Evolutionary conservation across 2,888 invertebrate genomes (phyloP).

Genomic region (Diarsia brunnea): DNA sequence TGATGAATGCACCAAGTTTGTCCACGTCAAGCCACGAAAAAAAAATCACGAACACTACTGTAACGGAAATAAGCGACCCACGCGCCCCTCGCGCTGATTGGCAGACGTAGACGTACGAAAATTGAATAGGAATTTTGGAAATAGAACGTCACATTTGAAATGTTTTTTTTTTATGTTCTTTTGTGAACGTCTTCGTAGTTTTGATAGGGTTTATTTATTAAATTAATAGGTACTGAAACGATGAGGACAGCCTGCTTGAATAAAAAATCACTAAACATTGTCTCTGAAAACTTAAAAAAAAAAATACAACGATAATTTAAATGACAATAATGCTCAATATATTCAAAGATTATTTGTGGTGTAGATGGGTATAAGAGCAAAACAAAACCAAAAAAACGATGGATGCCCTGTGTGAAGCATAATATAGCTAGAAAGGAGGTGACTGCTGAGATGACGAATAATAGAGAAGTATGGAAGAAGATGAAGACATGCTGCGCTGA

Average conservation of each 20-base stretch:
- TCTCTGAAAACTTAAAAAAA: not conserved
- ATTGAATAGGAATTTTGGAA: constrained; percentile 64
- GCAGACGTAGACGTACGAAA: constrained; percentile 75
- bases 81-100: constrained; percentile 83
- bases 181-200: constrained; percentile 1
- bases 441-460: no score
- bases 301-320: not conserved
- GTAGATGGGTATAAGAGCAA: not conserved
- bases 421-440: no score
- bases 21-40: constrained; percentile 84
- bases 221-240: not conserved
- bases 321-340: not conserved
- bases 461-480: no score
- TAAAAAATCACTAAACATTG: no score
- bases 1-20: constrained; percentile 88
- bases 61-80: constrained; percentile 82
- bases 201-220: not conserved
- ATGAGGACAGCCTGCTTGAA: no score
- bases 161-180: constrained; percentile 11
- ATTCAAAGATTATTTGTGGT: not conserved
- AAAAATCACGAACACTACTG: constrained; percentile 78
- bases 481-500: no score
- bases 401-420: no score
- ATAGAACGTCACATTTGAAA: constrained; percentile 53
- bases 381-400: no score